Percentiles rank a stretch among this genome's conserved stretches.
Conservation (phyloP, 1,140 invertebrate genomes). For the Hyposmocoma kahamanoa region DNA sequence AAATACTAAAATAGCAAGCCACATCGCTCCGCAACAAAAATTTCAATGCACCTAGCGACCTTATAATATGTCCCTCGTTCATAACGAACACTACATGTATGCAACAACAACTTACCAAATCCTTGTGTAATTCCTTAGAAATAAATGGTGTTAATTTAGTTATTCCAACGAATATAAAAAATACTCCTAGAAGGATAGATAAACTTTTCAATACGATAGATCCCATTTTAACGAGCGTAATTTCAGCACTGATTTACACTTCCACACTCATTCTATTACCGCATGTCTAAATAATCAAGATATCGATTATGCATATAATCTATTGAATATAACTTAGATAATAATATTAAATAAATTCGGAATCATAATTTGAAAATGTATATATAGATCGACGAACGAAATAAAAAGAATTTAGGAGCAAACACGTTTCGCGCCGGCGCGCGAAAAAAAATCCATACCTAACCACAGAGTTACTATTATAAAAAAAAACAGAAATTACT, state of each 20-base stretch:
- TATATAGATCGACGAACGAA: background rate
- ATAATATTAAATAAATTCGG: background rate
- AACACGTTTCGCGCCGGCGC: conserved; percentile 46
- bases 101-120: conserved; percentile 83
- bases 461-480: conserved; percentile 13
- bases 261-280: no score
- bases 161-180: conserved; percentile 95
- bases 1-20: conserved; percentile 72
- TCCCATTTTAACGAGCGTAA: conserved; percentile 48
- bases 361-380: background rate
- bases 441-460: conserved; percentile 50
- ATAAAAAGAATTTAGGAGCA: conserved; percentile 16
- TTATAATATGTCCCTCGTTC: conserved; percentile 31
- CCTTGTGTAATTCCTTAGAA: conserved; percentile 96
- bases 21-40: conserved; percentile 58
- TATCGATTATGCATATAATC: no score
- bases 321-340: background rate
- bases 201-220: conserved; percentile 92
- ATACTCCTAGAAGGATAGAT: conserved; percentile 92
- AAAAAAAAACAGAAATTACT: background rate
- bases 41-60: conserved; percentile 53
- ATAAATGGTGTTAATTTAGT: conserved; percentile 94
- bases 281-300: no score
- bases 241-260: conserved; percentile 18
- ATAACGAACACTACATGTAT: conserved; percentile 21